These are phyloP conservation scores for Goniozus legneri DNA, from an alignment of 1,140 invertebrate species.

Conservation along the genomic window DNA sequence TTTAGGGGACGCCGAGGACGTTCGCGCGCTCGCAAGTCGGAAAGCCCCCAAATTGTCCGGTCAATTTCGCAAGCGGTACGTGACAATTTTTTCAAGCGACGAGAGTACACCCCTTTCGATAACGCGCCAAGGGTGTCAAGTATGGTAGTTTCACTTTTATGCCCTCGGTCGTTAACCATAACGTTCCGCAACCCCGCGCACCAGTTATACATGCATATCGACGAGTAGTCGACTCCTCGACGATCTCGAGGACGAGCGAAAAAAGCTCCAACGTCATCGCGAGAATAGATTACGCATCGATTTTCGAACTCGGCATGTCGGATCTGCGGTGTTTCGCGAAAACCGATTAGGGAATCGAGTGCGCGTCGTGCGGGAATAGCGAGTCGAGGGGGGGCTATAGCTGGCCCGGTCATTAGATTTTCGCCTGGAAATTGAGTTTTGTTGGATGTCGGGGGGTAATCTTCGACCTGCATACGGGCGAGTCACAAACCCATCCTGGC, in stretches of 20 bases:
- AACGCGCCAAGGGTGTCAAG: too few relatives aligned
- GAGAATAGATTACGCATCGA: background rate
- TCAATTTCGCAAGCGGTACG: slow-evolving; percentile 51
- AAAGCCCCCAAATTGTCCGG: slow-evolving; percentile 55
- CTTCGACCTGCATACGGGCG: slow-evolving; percentile 29
- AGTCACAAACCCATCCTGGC: slow-evolving; percentile 16
- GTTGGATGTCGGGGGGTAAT: slow-evolving; percentile 43
- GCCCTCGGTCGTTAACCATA: too few relatives aligned
- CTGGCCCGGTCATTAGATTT: slow-evolving; percentile 49
- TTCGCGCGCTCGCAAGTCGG: too few relatives aligned
- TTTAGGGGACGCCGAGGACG: slow-evolving; percentile 54
- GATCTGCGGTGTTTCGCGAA: slow-evolving; percentile 28
- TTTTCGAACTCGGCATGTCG: slow-evolving; percentile 10
- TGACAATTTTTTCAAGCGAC: slow-evolving; percentile 52
- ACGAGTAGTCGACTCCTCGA: too few relatives aligned
- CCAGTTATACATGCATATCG: too few relatives aligned
- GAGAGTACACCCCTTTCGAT: too few relatives aligned
- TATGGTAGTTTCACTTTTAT: background rate
- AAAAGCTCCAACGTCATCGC: background rate
- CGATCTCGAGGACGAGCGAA: background rate
- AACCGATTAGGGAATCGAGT: slow-evolving; percentile 47
- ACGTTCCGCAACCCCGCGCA: too few relatives aligned
- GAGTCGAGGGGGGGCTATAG: slow-evolving; percentile 26
- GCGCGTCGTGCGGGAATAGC: too few relatives aligned
- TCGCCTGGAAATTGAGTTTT: slow-evolving; percentile 49